phyloP scores from a whole-genome alignment of 2,113 vertebrate species.

The Otis tarda region DNA sequence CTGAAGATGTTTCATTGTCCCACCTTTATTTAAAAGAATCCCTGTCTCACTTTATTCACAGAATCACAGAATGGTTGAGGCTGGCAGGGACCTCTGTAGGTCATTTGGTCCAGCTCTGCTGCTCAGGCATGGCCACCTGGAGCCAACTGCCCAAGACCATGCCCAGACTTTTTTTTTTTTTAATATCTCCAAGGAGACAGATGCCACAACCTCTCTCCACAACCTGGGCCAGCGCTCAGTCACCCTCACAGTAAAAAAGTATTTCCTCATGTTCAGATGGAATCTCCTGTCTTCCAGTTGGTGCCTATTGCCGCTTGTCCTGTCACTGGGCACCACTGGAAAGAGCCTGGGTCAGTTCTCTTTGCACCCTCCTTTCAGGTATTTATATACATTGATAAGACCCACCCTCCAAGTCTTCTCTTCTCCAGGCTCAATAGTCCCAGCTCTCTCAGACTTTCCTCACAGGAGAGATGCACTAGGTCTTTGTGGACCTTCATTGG shows the following conservation, averaged over 20 bases:
- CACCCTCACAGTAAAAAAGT: not conserved
- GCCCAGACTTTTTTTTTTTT: not conserved
- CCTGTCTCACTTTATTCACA: not conserved
- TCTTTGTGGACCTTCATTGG: no score
- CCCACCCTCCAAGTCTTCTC: not conserved
- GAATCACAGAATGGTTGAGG: not conserved
- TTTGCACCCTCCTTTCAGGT: not conserved
- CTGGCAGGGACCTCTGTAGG: not conserved
- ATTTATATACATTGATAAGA: not conserved
- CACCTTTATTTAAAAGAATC: not conserved
- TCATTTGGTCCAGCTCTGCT: not conserved
- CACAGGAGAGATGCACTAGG: not conserved
- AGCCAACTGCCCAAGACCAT: not conserved
- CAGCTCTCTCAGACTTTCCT: not conserved
- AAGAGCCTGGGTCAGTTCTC: not conserved
- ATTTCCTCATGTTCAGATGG: not conserved
- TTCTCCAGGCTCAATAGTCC: not conserved
- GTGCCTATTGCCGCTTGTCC: not conserved
- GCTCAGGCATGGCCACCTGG: not conserved
- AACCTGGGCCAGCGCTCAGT: not conserved
- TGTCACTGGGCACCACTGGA: not conserved
- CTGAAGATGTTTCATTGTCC: not conserved
- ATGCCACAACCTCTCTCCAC: not conserved
- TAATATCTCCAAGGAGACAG: not conserved
- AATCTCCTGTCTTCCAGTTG: not conserved